Conservation (phyloP, 2,797 vertebrate genomes). For the Anisognathus igniventris region DNA sequence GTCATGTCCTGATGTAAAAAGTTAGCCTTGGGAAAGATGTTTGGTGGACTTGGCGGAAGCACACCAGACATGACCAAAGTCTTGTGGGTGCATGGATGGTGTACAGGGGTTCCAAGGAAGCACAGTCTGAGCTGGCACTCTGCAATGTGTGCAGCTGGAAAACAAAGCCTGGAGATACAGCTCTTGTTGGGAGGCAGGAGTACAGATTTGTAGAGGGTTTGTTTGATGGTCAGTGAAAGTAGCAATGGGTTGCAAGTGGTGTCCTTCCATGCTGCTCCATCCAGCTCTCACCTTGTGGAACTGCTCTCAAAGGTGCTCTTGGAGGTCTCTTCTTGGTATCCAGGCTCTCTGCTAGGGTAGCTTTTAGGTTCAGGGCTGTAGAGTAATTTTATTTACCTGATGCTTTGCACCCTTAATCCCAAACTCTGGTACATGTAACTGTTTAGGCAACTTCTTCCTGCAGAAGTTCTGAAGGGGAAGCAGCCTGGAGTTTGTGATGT, state of each 20-base stretch:
- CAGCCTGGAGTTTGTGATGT: neutral
- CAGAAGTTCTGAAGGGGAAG: neutral
- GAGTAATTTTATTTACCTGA: neutral
- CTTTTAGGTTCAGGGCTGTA: neutral
- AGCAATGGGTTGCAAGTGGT: neutral
- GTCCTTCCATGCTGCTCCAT: neutral
- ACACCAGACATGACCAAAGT: slow-evolving; percentile 6
- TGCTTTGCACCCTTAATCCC: neutral
- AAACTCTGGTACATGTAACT: neutral
- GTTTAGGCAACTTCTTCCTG: slow-evolving; percentile 16
- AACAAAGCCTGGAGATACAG: neutral
- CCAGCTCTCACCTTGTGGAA: neutral
- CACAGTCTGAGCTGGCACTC: neutral
- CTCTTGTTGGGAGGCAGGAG: neutral
- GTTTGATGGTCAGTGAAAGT: slow-evolving; percentile 25
- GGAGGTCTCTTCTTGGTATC: neutral
- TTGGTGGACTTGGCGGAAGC: neutral
- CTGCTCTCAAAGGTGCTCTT: neutral
- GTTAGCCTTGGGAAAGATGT: neutral
- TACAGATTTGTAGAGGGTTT: slow-evolving; percentile 7
- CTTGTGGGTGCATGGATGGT: neutral
- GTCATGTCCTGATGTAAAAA: slow-evolving; percentile 9
- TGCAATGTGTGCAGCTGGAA: neutral
- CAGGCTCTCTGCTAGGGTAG: neutral
- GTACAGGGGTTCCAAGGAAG: neutral